Evolutionary conservation across 1,140 invertebrate genomes (phyloP).

Genomic region (Littorina saxatilis): DNA sequence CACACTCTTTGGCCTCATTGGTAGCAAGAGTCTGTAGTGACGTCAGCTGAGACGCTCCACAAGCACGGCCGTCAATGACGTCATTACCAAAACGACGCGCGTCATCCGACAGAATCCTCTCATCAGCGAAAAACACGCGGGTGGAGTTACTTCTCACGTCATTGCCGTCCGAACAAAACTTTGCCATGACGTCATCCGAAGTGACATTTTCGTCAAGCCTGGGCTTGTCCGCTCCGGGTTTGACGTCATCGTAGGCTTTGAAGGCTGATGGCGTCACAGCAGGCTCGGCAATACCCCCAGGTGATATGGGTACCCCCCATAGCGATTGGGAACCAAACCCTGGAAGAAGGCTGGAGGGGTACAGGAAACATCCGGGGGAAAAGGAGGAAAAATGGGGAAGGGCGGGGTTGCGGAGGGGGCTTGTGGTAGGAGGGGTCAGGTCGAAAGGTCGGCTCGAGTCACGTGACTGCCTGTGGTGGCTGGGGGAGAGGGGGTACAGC

Average conservation of each 20-base stretch:
- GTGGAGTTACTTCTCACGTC: neutral
- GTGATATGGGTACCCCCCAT: neutral
- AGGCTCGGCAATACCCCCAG: neutral
- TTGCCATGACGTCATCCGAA: no score
- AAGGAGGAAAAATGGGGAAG: neutral
- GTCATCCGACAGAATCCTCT: neutral
- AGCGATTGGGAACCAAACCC: neutral
- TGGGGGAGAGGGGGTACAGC: neutral
- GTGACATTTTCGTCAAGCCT: neutral
- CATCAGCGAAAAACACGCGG: no score
- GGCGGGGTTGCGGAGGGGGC: neutral
- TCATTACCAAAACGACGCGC: neutral
- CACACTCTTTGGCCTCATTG: neutral
- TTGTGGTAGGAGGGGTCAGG: neutral
- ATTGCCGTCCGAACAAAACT: neutral
- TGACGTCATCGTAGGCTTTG: slow-evolving; percentile 22
- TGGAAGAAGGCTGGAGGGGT: neutral
- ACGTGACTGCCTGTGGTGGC: neutral
- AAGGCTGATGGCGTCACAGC: neutral
- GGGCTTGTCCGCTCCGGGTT: neutral
- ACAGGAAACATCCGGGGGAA: slow-evolving; percentile 7
- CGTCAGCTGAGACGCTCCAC: neutral
- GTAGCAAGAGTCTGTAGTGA: neutral
- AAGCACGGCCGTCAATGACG: neutral
- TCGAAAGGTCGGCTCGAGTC: neutral